Evolutionary conservation across 2,888 invertebrate species (phyloP).

Genomic region (Athripsodes cinereus): DNA sequence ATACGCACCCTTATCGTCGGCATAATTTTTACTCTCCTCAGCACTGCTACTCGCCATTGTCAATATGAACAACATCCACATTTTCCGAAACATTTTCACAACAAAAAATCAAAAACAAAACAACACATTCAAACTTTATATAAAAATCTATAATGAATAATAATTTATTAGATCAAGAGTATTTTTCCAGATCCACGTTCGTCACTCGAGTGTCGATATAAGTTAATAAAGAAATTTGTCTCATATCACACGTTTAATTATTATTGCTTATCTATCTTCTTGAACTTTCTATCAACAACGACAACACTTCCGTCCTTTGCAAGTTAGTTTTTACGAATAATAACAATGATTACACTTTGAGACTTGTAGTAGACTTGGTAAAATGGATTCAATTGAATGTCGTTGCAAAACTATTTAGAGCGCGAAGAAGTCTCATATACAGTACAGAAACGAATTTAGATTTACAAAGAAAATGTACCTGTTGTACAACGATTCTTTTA

Average conservation of each 20-base stretch:
- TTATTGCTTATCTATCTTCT: neutral
- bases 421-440: constrained; percentile 22
- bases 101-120: neutral
- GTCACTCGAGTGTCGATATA: neutral
- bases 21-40: constrained; percentile 14
- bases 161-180: too few species aligned
- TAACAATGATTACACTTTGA: constrained; percentile 3
- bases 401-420: constrained; percentile 24
- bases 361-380: constrained; percentile 7
- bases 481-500: too few species aligned
- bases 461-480: too few species aligned
- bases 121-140: neutral
- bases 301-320: constrained; percentile 21
- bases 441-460: constrained; percentile 5
- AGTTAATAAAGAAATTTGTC: neutral
- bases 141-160: neutral
- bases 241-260: neutral
- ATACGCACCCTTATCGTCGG: constrained; percentile 23
- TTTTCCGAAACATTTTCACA: constrained; percentile 21
- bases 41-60: constrained; percentile 23
- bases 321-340: constrained; percentile 13
- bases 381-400: constrained; percentile 11
- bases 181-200: neutral
- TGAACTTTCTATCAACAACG: constrained; percentile 14
- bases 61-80: constrained; percentile 27